These are phyloP conservation scores for Apogon talboti DNA, from an alignment of 2,797 vertebrate genomes.

Conservation along the genomic window DNA sequence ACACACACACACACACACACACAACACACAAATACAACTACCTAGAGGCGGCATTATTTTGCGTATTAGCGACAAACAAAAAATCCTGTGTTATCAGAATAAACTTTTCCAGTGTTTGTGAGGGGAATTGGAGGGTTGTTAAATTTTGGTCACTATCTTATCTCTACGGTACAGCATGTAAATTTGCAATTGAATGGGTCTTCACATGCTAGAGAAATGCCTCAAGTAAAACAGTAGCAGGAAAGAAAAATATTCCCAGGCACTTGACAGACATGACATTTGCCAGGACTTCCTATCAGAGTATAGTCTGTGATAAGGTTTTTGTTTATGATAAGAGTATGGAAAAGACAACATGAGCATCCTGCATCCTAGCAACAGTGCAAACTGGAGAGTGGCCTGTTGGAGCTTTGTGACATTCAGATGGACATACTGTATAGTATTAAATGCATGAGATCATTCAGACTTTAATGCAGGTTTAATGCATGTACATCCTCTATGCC, in stretches of 20 bases:
- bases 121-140: neutral
- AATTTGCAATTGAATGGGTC: neutral
- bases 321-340: conserved; percentile 14
- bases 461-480: neutral
- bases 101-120: neutral
- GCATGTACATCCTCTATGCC: neutral
- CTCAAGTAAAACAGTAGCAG: conserved; percentile 12
- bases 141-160: neutral
- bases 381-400: neutral
- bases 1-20: neutral
- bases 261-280: conserved; percentile 24
- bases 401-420: neutral
- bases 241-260: conserved; percentile 2
- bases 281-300: conserved; percentile 51
- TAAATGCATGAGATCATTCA: neutral
- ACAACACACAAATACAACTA: neutral
- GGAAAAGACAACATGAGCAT: conserved; percentile 44
- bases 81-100: neutral
- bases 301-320: conserved; percentile 33
- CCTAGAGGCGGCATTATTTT: neutral
- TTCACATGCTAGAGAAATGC: conserved; percentile 5
- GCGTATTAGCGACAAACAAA: neutral
- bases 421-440: neutral
- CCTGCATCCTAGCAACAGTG: conserved; percentile 8
- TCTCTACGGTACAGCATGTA: neutral